Conservation (phyloP, 92 coral and sea anemone species). For the Montipora capitata region DNA sequence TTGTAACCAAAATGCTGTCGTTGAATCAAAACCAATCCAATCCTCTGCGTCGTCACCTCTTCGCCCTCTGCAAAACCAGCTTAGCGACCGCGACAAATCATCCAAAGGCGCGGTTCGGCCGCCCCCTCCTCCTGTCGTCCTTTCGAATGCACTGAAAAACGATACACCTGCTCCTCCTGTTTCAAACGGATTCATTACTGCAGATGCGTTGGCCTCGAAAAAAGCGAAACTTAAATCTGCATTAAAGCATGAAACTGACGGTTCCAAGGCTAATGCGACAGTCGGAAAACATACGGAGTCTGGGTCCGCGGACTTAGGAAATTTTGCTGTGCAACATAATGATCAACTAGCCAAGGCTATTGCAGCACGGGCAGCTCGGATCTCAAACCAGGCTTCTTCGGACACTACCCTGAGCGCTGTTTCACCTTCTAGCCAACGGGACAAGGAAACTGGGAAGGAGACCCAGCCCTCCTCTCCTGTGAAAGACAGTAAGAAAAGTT, state of each 20-base stretch:
- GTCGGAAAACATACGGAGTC: conserved; percentile 50
- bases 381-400: conserved; percentile 60
- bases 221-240: conserved; percentile 77
- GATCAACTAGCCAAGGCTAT: conserved; percentile 88
- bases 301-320: conserved; percentile 37
- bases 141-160: conserved; percentile 33
- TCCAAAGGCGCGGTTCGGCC: conserved; percentile 51
- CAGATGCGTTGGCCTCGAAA: conserved; percentile 81
- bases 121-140: conserved; percentile 64
- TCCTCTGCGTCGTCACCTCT: background rate
- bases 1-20: conserved; percentile 4
- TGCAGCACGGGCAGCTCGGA: conserved; percentile 92
- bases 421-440: conserved; percentile 27
- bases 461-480: conserved; percentile 35
- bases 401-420: conserved; percentile 8
- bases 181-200: conserved; percentile 80
- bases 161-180: conserved; percentile 77
- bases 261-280: conserved; percentile 64
- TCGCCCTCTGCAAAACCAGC: background rate
- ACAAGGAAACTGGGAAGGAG: conserved; percentile 38
- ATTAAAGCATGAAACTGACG: conserved; percentile 22
- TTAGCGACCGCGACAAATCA: conserved; percentile 34
- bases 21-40: background rate
- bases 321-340: conserved; percentile 75
- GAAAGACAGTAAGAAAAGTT: background rate